Evolutionary conservation across 2,888 invertebrate genomes (phyloP), one percentile per base, ranked within the genome.

Genomic region (Pandemis heparana): DNA sequence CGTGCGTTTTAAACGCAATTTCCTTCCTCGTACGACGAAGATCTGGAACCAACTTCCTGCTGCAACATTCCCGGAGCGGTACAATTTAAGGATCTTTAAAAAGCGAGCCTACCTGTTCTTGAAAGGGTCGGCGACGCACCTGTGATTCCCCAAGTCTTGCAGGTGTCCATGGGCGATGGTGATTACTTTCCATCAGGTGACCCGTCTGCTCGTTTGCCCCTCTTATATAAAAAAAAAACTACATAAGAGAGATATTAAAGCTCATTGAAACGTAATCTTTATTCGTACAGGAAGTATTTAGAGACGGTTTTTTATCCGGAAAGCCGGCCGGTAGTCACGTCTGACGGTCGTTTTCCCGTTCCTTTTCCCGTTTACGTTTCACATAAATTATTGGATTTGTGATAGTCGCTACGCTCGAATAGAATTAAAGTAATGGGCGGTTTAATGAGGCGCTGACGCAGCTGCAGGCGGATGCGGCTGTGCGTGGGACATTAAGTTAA

Each of bases 351-450:
- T 63, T 73, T 73, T 63, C 67, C 72, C 67, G 67, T 38, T 56
- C 67, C 46, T 56, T 8, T 63, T 73, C 59, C 68, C 62, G 68
- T 73, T 69, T 59, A 39, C 59, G 59, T 69, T 64, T 41, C 64
- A 48, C 68, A 59, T 73, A 73, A 73, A 69, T 73, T 69, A 73
- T 69, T 59, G 63, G 68, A 73, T 69, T 73, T 59, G 62, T 43
- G 62, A 39, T 56, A 23, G 56, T 56, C 56, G 12, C 56, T 23
- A 12, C 5, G 56, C 10, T 56, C 23, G 12, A 56, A 56, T 56
- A 56, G 56, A 23, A 23, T 23, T 56, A 56, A 56, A 18, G 53
- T 53, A 18, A 56, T 56, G 56, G 56, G 56, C 23, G 12, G 56
- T 18, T 10, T 18, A 56, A 56, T 56, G 56, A 56, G 56, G 12